Base-by-base conservation (phyloP, 2,888 invertebrate species). In the Lobophora halterata region DNA sequence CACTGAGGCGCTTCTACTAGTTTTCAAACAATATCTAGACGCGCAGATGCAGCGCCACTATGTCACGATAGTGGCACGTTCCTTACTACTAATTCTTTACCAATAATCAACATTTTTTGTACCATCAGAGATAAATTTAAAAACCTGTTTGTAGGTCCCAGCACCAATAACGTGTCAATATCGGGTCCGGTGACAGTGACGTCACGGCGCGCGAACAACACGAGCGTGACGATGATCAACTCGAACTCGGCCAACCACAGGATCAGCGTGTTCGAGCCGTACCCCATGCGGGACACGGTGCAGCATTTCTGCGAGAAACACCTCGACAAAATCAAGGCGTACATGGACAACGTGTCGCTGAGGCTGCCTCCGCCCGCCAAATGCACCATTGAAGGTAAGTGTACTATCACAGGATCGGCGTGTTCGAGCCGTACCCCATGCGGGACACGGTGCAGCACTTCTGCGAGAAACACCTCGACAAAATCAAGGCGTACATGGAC, bases 231-330 rank as follows among this genome's bases (percentile, higher is more conserved):
- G 1, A 86, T 94, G 62, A 89, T 94, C 37, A 59, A 58, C 20
- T 36, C 60, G 3, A 55, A 53, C 31, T 55, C 63, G 27, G 63
- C 79, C 32, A 79, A 77, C 42, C 80, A 81, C 31, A 88, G 95
- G 43, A 95, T 95, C 77, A 94, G 94, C 66, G 95, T 95, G 31
- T 95, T 95, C 76, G 95, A 96, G 77, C 95, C 96, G 2, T 95
- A 94, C 61, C 95, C 95, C n/a, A 95, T 95, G 95, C 76, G 95
- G 11, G 95, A 96, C 71, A 95, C 95, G 0, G 96, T 98, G 20
- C 96, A 97, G 66, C 97, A 97, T 77, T 98, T 98, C 79, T 97
- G 97, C 78, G 97, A 97, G 77, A 97, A 98, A 75, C 97, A 98
- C 70, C 82, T 97, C 50, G 93, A 94, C 54, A 97, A 97, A 72